Conservation (phyloP, 2,113 vertebrate genomes). For the Pollachius pollachius region DNA sequence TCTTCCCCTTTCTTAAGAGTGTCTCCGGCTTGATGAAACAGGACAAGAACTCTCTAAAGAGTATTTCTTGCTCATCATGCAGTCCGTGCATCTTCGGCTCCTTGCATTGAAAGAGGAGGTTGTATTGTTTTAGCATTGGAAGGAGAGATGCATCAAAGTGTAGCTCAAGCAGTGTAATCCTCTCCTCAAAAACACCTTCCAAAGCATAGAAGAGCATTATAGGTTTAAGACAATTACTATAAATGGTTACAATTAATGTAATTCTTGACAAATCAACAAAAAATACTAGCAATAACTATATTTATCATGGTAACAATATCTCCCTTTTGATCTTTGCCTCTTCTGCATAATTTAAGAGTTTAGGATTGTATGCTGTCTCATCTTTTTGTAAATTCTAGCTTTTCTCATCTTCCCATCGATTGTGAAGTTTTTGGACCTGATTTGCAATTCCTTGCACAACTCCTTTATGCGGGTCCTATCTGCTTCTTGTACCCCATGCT, state of each 20-base stretch:
- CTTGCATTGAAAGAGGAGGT: constrained; percentile 4
- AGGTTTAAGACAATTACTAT: neutral
- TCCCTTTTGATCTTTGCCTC: neutral
- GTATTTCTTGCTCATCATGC: neutral
- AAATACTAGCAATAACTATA: neutral
- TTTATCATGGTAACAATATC: neutral
- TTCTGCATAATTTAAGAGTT: constrained; percentile 2
- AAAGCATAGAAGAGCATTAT: neutral
- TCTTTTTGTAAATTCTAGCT: neutral
- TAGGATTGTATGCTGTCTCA: neutral
- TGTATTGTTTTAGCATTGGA: constrained; percentile 1
- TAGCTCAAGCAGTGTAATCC: constrained; percentile 4
- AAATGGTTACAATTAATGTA: neutral
- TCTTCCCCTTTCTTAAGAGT: neutral
- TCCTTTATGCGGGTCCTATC: constrained; percentile 13
- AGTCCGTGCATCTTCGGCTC: neutral
- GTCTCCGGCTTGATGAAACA: neutral
- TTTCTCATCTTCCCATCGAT: constrained; percentile 6
- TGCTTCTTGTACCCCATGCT: constrained; percentile 15
- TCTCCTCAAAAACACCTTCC: neutral
- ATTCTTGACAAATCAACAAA: neutral
- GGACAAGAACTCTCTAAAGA: neutral
- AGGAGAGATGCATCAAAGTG: neutral
- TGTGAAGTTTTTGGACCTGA: constrained; percentile 4
- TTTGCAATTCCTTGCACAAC: neutral